These are phyloP conservation scores for Antedon bifida DNA, from an alignment of 35 echinoderm and acorn worm genomes.

Conservation along the genomic window DNA sequence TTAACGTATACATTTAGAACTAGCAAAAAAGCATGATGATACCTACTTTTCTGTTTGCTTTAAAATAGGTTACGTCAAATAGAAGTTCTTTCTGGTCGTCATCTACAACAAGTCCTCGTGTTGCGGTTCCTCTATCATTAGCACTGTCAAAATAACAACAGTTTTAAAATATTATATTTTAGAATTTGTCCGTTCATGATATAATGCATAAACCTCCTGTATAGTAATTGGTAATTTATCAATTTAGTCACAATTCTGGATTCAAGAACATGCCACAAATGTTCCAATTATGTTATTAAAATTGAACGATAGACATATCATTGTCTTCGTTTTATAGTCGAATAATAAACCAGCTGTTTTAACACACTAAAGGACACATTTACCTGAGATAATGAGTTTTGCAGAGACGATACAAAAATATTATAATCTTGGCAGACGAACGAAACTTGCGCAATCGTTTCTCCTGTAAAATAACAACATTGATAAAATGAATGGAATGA, in stretches of 20 bases:
- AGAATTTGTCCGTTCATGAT: no score
- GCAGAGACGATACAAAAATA: conserved; percentile 23
- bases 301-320: no score
- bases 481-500: no score
- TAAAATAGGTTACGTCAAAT: conserved; percentile 79
- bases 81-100: conserved; percentile 55
- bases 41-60: conserved; percentile 64
- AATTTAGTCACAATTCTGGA: no score
- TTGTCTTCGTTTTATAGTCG: no score
- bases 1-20: no score
- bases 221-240: no score
- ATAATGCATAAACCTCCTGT: no score
- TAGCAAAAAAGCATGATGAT: no score
- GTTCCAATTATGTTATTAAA: no score
- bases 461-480: background rate
- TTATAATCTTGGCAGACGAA: conserved; percentile 1
- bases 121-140: background rate
- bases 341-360: background rate
- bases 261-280: no score
- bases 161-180: background rate
- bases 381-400: conserved; percentile 24
- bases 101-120: conserved; percentile 28
- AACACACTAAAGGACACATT: background rate
- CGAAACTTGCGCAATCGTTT: background rate
- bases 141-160: conserved; percentile 4